phyloP scores from a whole-genome alignment of 2,888 invertebrate genomes.

The Dryobotodes eremita region DNA sequence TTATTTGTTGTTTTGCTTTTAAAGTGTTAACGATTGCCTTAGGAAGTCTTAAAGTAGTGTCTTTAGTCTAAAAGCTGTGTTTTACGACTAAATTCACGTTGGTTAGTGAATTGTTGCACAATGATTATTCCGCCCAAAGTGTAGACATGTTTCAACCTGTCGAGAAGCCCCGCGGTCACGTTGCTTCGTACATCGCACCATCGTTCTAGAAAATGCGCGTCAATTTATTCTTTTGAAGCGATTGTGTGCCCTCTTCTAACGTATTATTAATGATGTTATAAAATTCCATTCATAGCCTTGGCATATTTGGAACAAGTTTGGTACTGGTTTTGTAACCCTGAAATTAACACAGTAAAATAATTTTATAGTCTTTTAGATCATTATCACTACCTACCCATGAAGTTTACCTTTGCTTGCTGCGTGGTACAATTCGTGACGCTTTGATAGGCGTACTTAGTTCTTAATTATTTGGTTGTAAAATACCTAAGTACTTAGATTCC shows the following conservation, averaged over 20 bases:
- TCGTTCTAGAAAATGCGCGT: conserved; percentile 66
- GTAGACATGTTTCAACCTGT: conserved; percentile 70
- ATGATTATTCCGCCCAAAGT: conserved; percentile 25
- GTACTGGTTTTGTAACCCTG: conserved; percentile 37
- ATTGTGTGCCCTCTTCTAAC: conserved; percentile 35
- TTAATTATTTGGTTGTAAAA: neutral
- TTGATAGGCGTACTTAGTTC: conserved; percentile 7
- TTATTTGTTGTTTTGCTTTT: conserved; percentile 9
- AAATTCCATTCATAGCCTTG: conserved; percentile 42
- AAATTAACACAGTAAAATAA: conserved; percentile 18
- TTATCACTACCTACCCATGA: neutral
- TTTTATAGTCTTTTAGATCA: neutral
- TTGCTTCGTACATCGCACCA: conserved; percentile 38
- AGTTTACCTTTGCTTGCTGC: conserved; percentile 1
- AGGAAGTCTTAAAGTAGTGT: neutral
- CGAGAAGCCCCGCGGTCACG: conserved; percentile 60
- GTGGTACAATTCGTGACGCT: neutral
- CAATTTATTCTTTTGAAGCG: conserved; percentile 17
- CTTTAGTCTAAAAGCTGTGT: neutral
- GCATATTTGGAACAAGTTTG: conserved; percentile 32
- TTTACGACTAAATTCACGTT: conserved; percentile 4
- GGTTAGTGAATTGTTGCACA: conserved; percentile 26
- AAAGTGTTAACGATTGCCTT: neutral
- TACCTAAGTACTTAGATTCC: conserved; percentile 10
- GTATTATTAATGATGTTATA: conserved; percentile 44